A percentile compares a stretch with the other conserved stretches of the same genome.
Conservation (phyloP, 2,888 invertebrate genomes). For the Nipponacmea schrenckii region DNA sequence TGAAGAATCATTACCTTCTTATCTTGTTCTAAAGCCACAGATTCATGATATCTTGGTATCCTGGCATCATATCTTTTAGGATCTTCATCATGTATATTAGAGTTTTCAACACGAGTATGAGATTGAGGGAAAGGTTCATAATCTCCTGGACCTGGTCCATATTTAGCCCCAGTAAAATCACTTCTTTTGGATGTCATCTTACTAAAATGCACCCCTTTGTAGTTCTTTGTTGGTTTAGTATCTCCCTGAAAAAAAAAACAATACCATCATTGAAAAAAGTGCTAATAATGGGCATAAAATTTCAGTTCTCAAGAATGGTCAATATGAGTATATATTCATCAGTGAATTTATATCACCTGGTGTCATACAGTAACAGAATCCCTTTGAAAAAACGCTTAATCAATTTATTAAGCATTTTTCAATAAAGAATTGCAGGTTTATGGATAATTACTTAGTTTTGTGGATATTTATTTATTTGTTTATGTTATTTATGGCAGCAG, state of each 20-base stretch:
- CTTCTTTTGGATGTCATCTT: slow-evolving; percentile 58
- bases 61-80: slow-evolving; percentile 55
- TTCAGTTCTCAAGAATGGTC: too few species aligned
- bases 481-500: too few species aligned
- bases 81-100: slow-evolving; percentile 42
- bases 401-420: too few species aligned
- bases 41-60: slow-evolving; percentile 65
- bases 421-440: too few species aligned
- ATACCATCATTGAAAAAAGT: too few species aligned
- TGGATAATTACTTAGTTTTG: too few species aligned
- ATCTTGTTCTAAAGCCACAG: slow-evolving; percentile 57
- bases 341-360: too few species aligned
- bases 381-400: too few species aligned
- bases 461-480: too few species aligned
- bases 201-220: slow-evolving; percentile 65
- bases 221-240: slow-evolving; percentile 51
- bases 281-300: too few species aligned
- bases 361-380: too few species aligned
- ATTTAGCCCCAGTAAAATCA: slow-evolving; percentile 51
- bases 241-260: slow-evolving; percentile 36
- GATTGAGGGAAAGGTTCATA: slow-evolving; percentile 60
- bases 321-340: too few species aligned
- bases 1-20: slow-evolving; percentile 57
- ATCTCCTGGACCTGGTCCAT: slow-evolving; percentile 66
- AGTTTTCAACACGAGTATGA: slow-evolving; percentile 44